Evolutionary conservation across 2,113 vertebrate species (phyloP), one percentile per base, ranked within the genome.

Genomic region (Petromus typicus): DNA sequence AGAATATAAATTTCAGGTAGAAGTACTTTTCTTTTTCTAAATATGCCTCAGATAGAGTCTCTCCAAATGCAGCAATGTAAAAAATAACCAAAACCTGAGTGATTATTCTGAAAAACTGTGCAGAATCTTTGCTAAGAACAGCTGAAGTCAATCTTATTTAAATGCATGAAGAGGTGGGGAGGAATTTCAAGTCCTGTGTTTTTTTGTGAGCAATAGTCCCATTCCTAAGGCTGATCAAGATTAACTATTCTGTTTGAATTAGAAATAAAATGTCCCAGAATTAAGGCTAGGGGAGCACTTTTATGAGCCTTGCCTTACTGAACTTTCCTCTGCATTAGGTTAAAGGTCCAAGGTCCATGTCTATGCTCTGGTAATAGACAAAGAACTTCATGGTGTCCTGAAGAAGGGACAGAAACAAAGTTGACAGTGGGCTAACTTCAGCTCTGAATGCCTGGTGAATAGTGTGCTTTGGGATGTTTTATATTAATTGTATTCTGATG

Each of bases 1-100:
- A 69, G 99, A 99, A 97, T 99, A 99, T 97, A 97, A 98, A 87
- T 99, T 99, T 98, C 98, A 99, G 96, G 99, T 99, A 95, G 99
- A 99, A 98, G 92, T 95, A 81, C 93, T 79, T 96, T 94, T 95
- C 78, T 95, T 97, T 95, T 96, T 97, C 94, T 98, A 94, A 97
- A 96, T 91, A 97, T 89, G 87, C 97, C 93, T 97, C 97, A 90
- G 20, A 14, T 75, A 97, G 91, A 96, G 43, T 96, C 94, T 97
- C 94, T 97, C 97, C 92, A 79, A 98, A 98, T 96, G 96, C 97
- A 97, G 93, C 97, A 98, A 95, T 97, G 82, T 98, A 90, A 97
- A 89, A 97, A 96, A 97, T 89, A 96, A 97, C 94, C 97, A 97
- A 98, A 98, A 96, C 95, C 97, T 57, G 93, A 97, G 91, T 45